Evolutionary conservation across 2,797 vertebrate genomes (phyloP).

Genomic region (Poecile montanus): DNA sequence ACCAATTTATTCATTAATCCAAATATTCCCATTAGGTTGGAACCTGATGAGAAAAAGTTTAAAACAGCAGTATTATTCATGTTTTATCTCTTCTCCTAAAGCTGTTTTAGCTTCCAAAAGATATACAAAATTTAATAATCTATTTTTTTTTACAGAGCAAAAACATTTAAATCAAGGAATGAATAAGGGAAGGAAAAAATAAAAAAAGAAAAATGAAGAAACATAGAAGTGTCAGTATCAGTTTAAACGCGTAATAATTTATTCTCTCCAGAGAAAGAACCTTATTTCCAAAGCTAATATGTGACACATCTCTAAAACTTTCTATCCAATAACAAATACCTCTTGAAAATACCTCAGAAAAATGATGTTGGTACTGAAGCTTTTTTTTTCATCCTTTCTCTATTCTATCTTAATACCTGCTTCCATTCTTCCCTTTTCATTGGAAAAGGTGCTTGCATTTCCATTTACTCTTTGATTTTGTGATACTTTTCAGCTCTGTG

Average conservation of each 20-base stretch:
- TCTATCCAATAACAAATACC: not conserved
- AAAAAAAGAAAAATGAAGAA: accelerated
- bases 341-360: not conserved
- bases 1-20: not conserved
- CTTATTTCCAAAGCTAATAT: not conserved
- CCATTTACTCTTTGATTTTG: not conserved
- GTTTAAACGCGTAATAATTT: not conserved
- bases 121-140: not conserved
- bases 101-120: not conserved
- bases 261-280: not conserved
- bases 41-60: not conserved
- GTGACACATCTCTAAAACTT: not conserved
- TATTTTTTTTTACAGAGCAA: not conserved
- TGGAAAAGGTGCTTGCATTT: not conserved
- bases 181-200: not conserved
- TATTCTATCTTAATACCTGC: not conserved
- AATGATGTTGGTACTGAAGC: accelerated
- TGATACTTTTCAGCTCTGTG: not conserved
- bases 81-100: not conserved
- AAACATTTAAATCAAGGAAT: not conserved
- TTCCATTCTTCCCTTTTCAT: not conserved
- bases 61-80: not conserved
- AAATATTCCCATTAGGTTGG: not conserved
- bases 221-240: not conserved
- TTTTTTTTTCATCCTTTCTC: not conserved